Conservation (phyloP, 2,113 vertebrate genomes). For the Psettodes erumei region DNA sequence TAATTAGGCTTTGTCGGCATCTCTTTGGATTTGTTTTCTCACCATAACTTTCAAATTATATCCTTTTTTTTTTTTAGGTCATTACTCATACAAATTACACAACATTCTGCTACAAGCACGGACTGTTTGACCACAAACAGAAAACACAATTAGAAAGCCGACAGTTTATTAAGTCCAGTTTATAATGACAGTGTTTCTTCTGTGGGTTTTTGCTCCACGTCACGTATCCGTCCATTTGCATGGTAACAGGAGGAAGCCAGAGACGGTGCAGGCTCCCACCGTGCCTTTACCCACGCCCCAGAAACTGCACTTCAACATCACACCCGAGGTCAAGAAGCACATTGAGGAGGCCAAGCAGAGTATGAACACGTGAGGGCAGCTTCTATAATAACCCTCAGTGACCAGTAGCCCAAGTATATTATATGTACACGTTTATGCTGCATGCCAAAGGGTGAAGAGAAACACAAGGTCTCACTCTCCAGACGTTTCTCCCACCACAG, state of each 20-base stretch:
- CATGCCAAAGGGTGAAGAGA: too few relatives aligned
- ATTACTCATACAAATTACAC: too few relatives aligned
- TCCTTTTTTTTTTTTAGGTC: too few relatives aligned
- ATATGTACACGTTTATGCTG: not conserved
- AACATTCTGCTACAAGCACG: not conserved
- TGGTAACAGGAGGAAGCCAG: conserved; percentile 84
- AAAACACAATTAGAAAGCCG: not conserved
- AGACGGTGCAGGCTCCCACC: conserved; percentile 76
- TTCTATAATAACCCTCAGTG: not conserved
- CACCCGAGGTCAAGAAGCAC: conserved; percentile 88
- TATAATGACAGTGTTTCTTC: not conserved
- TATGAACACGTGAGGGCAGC: conserved; percentile 88
- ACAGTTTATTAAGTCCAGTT: not conserved
- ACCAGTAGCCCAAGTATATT: not conserved
- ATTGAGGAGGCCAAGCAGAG: conserved; percentile 93
- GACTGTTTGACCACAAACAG: not conserved
- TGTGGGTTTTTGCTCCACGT: not conserved
- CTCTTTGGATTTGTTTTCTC: too few relatives aligned
- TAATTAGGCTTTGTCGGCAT: not conserved
- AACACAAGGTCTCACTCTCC: not conserved
- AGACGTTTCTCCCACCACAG: conserved; percentile 66
- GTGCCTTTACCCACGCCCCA: conserved; percentile 86
- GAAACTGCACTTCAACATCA: conserved; percentile 94
- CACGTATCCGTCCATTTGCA: not conserved
- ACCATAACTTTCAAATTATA: not conserved